Evolutionary conservation across 2,113 vertebrate species (phyloP).

Genomic region (Poeciliopsis retropinna): DNA sequence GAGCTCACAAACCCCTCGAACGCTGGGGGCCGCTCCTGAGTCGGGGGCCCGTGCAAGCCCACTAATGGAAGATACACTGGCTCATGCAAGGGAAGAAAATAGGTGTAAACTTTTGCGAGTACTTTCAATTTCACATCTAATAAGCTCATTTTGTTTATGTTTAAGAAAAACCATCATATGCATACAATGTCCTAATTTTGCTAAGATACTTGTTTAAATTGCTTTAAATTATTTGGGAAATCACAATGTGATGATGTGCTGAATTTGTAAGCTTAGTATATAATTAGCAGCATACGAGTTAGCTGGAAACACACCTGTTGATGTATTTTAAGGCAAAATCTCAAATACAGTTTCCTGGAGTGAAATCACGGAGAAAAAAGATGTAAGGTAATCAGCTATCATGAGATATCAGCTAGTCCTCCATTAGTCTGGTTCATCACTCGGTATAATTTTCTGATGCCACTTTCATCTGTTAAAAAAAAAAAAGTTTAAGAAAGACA

Average conservation of each 20-base stretch:
- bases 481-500: neutral
- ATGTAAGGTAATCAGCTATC: neutral
- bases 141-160: no score
- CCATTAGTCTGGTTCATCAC: neutral
- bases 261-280: neutral
- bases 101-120: no score
- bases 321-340: neutral
- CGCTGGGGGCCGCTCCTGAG: slow-evolving; percentile 77
- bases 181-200: neutral
- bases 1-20: slow-evolving; percentile 59
- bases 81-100: neutral
- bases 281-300: neutral
- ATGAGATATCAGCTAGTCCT: neutral
- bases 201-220: neutral
- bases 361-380: no score
- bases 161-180: neutral
- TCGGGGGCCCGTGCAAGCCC: slow-evolving; percentile 42
- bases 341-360: neutral
- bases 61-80: neutral
- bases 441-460: no score
- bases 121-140: no score
- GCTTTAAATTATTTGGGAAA: neutral
- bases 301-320: neutral
- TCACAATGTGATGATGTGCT: neutral
- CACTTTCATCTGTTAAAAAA: neutral